phyloP scores from a whole-genome alignment of 2,113 vertebrate genomes.

The Agapornis roseicollis region DNA sequence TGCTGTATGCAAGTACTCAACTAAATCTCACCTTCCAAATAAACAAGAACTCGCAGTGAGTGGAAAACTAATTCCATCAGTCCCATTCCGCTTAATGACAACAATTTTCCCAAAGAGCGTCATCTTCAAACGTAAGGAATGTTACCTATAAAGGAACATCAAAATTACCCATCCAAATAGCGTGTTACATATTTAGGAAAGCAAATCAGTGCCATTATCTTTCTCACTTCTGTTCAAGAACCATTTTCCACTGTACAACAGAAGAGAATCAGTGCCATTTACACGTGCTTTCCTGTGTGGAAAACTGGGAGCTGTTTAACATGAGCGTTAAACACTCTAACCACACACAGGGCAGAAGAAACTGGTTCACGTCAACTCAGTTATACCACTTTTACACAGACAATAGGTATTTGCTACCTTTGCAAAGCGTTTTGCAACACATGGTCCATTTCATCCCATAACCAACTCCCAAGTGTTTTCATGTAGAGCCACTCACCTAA shows the following conservation, averaged over 20 bases:
- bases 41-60: slow-evolving; percentile 82
- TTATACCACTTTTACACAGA: rapidly evolving
- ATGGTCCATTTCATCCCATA: rapidly evolving
- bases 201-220: rapidly evolving
- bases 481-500: background rate
- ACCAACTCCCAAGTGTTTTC: background rate
- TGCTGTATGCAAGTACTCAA: rapidly evolving
- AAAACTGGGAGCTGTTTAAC: background rate
- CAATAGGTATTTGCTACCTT: background rate
- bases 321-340: rapidly evolving
- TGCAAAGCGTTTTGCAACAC: too few relatives aligned
- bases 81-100: slow-evolving; percentile 84
- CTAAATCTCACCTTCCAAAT: slow-evolving; percentile 84
- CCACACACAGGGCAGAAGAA: rapidly evolving
- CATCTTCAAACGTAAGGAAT: slow-evolving; percentile 72
- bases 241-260: rapidly evolving
- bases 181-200: rapidly evolving
- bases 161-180: background rate
- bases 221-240: background rate
- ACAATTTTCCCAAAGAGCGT: slow-evolving; percentile 82
- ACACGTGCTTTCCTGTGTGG: rapidly evolving
- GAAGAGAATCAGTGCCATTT: too few relatives aligned
- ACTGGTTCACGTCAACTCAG: background rate
- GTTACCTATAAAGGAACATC: background rate
- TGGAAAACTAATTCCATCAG: slow-evolving; percentile 84